Base-by-base conservation (phyloP, 2,888 invertebrate species). In the Ommatoiulus sabulosus region DNA sequence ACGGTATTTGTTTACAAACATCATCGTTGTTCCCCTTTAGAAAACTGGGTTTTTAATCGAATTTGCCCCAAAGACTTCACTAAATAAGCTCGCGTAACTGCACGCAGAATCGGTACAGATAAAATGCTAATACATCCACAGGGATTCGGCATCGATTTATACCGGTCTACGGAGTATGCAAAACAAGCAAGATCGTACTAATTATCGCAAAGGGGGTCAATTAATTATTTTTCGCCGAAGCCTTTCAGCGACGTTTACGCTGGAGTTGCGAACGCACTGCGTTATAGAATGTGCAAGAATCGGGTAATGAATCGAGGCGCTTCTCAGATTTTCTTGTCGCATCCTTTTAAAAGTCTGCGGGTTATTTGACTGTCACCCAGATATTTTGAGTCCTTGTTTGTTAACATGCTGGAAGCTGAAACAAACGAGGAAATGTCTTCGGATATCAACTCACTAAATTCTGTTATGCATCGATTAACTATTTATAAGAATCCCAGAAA, bases 101-200 rank as follows among this genome's bases (percentile, higher is more conserved):
- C 3, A 12, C n/a, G 57, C 57, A n/a, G 57, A n/a, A 57, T 57
- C 57, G 7, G 57, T n/a, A 57, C n/a, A n/a, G 57, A 57, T 57
- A 57, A 57, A 17, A 57, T 57, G 57, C 57, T n/a, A 57, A 57
- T 57, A 17, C 12, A 57, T 4, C 57, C 57, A 5, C n/a, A 57
- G 57, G 57, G 57, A 57, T n/a, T 57, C n/a, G 57, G 5, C n/a
- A 57, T 57, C 57, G 57, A 57, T 57, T 57, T 57, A 3, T 4
- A n/a, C 57, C 57, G 57, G 57, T n/a, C n/a, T 57, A 57, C n/a
- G 57, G 57, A 57, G 57, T 57, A 57, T 57, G 17, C 57, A n/a
- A 57, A 57, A 57, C 57, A 57, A 57, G 57, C 17, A 57, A 57
- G 57, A n/a, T 57, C 57, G 57, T 57, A 57, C 57, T 57, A 57